These are phyloP conservation scores for Crypturellus undulatus DNA, from an alignment of 2,113 vertebrate species.

Conservation along the genomic window DNA sequence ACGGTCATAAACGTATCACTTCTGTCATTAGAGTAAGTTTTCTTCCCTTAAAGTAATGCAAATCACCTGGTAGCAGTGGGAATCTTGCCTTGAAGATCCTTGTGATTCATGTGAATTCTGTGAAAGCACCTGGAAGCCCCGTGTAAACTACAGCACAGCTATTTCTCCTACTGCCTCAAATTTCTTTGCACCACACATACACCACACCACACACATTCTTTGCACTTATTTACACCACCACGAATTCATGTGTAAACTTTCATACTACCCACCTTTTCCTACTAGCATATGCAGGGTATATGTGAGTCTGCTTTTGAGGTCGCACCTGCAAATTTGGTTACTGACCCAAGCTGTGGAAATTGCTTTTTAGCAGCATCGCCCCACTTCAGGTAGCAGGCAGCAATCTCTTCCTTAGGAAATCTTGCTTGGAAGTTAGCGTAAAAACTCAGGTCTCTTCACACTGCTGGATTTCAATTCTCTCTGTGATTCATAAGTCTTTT, in stretches of 20 bases:
- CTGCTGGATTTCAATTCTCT: background rate
- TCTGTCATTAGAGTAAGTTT: background rate
- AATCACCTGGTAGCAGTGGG: background rate
- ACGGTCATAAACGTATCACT: background rate
- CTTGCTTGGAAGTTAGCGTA: background rate
- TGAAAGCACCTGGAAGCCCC: background rate
- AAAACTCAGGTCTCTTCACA: background rate
- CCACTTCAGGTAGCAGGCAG: background rate
- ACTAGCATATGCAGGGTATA: accelerated
- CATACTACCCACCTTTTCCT: no score
- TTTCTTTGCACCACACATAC: background rate
- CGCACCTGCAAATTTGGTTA: background rate
- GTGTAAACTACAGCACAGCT: background rate
- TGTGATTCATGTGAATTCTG: background rate
- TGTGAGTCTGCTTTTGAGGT: background rate
- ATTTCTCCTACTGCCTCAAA: background rate
- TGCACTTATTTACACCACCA: no score
- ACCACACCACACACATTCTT: no score
- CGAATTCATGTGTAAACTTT: no score
- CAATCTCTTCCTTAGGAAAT: background rate
- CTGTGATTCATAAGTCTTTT: background rate
- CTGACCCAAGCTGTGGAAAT: background rate
- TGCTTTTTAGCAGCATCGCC: background rate
- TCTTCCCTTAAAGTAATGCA: background rate
- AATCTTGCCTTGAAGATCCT: background rate